These are phyloP conservation scores for Melipona quadrifasciata DNA, from an alignment of 1,140 invertebrate species.

Conservation along the genomic window DNA sequence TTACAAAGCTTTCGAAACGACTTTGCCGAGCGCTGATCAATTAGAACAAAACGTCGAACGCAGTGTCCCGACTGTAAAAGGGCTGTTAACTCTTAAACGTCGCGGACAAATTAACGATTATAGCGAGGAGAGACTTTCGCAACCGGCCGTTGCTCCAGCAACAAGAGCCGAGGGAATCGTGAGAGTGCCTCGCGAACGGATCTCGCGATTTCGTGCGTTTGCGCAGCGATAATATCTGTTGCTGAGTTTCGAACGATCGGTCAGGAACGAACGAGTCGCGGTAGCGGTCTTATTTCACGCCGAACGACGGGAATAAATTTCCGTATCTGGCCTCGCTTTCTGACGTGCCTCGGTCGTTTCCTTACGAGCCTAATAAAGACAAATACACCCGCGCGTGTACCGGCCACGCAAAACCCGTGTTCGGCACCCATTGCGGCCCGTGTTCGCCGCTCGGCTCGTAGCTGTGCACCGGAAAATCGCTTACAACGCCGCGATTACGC, in stretches of 20 bases:
- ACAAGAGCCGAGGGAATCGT: background rate
- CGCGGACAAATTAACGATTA: slow-evolving; percentile 2
- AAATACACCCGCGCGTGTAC: slow-evolving; percentile 35
- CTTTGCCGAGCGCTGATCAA: background rate
- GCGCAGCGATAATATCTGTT: slow-evolving; percentile 8
- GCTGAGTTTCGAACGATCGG: background rate
- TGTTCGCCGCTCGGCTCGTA: background rate
- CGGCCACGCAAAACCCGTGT: slow-evolving; percentile 60
- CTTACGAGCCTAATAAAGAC: slow-evolving; percentile 64
- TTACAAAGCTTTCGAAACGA: background rate
- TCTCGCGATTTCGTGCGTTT: slow-evolving; percentile 22
- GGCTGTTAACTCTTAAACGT: background rate
- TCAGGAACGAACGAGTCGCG: background rate
- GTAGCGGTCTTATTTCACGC: slow-evolving; percentile 42
- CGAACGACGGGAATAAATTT: slow-evolving; percentile 48
- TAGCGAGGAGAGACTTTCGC: background rate
- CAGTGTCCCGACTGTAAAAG: background rate
- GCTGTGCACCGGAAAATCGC: slow-evolving; percentile 61
- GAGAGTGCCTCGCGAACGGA: background rate
- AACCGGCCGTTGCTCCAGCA: background rate
- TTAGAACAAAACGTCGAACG: background rate
- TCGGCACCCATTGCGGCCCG: slow-evolving; percentile 23
- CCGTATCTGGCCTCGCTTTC: slow-evolving; percentile 38
- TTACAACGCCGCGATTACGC: slow-evolving; percentile 62
- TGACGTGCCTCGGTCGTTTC: slow-evolving; percentile 31